These are phyloP conservation scores for Sitta europaea DNA, from an alignment of 2,113 vertebrate genomes.

Conservation along the genomic window DNA sequence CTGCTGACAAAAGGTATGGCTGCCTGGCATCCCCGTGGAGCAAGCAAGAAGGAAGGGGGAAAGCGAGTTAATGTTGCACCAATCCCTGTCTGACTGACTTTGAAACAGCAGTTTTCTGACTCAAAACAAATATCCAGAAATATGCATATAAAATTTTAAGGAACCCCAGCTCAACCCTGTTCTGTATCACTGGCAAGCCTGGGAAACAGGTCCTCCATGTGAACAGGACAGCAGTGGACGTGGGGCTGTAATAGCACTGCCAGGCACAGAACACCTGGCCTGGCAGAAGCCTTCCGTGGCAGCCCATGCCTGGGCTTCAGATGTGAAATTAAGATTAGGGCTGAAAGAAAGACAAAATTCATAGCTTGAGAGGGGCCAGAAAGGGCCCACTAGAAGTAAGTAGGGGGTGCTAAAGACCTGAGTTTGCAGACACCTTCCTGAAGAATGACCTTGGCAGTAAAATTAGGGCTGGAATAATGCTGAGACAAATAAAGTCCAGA, in stretches of 20 bases:
- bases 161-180: neutral
- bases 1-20: neutral
- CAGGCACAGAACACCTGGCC: neutral
- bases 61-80: neutral
- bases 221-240: neutral
- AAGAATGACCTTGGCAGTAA: neutral
- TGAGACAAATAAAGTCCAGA: neutral
- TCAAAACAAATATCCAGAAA: neutral
- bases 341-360: neutral
- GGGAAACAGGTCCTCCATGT: fast-evolving
- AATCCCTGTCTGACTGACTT: fast-evolving
- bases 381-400: neutral
- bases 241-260: neutral
- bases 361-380: neutral
- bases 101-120: neutral
- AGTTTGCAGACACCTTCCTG: neutral
- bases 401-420: neutral
- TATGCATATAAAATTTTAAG: neutral
- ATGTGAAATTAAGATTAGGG: neutral
- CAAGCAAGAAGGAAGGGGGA: fast-evolving
- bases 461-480: neutral
- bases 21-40: neutral
- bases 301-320: neutral
- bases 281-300: neutral
- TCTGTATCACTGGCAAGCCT: neutral